Percentiles rank a stretch among this genome's conserved stretches.
These are phyloP conservation scores for Leptonema lineaticorne DNA, from an alignment of 1,140 invertebrate genomes.

Conservation along the genomic window DNA sequence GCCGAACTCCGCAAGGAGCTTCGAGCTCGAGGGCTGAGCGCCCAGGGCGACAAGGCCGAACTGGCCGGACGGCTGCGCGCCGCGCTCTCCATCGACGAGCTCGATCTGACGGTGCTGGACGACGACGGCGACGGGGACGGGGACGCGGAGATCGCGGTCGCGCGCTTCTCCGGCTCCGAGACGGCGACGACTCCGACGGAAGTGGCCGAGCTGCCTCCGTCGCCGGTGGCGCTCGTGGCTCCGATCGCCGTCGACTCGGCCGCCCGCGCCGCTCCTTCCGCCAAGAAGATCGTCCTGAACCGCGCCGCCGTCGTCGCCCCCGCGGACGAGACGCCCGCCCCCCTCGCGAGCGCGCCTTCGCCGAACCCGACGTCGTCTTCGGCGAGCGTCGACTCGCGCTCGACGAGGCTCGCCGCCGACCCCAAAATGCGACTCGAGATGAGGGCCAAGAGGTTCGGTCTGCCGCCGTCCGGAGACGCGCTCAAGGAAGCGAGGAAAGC, in stretches of 20 bases:
- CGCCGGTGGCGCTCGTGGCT: neutral
- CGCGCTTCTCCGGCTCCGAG: slow-evolving; percentile 57
- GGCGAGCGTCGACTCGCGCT: slow-evolving; percentile 48
- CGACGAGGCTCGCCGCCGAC: slow-evolving; percentile 63
- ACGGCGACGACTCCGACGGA: slow-evolving; percentile 57
- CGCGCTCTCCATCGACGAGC: slow-evolving; percentile 57
- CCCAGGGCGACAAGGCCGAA: slow-evolving; percentile 78
- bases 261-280: slow-evolving; percentile 48
- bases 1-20: slow-evolving; percentile 78
- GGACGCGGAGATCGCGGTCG: slow-evolving; percentile 47
- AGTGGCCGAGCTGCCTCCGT: neutral
- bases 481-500: slow-evolving; percentile 68
- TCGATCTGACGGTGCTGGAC: slow-evolving; percentile 33
- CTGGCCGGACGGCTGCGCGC: slow-evolving; percentile 72
- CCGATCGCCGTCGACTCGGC: neutral
- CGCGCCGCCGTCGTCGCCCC: slow-evolving; percentile 61
- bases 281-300: slow-evolving; percentile 60
- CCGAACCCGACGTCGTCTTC: slow-evolving; percentile 41
- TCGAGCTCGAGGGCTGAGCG: slow-evolving; percentile 71
- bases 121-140: slow-evolving; percentile 54
- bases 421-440: slow-evolving; percentile 71
- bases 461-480: slow-evolving; percentile 57
- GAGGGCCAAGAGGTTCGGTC: slow-evolving; percentile 77
- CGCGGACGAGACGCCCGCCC: slow-evolving; percentile 32
- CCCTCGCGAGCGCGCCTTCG: slow-evolving; percentile 14